phyloP scores from a whole-genome alignment of 2,888 invertebrate species.

The Alitta virens region DNA sequence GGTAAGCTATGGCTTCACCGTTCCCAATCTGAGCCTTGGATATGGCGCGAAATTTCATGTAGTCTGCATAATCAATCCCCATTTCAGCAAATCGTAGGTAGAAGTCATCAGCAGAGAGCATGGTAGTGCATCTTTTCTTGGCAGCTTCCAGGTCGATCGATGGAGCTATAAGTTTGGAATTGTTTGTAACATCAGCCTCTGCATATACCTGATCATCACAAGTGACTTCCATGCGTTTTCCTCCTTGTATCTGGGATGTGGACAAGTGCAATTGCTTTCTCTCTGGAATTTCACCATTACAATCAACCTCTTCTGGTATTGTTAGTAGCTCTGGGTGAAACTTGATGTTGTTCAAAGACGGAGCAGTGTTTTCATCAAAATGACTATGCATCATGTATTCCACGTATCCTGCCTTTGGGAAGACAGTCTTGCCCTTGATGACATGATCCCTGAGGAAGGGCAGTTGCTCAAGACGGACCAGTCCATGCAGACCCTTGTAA shows the following conservation, averaged over 20 bases:
- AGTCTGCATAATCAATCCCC: constrained; percentile 14
- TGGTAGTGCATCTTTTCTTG: not conserved
- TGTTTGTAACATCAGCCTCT: not conserved
- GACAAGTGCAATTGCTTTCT: not conserved
- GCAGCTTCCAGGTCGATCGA: not conserved
- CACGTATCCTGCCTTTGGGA: constrained; percentile 19
- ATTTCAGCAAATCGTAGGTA: constrained; percentile 6
- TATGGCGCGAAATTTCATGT: constrained; percentile 2
- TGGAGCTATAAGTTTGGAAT: not conserved
- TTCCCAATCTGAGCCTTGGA: constrained; percentile 1
- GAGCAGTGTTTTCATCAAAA: not conserved
- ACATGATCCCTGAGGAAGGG: constrained; percentile 11
- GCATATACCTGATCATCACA: constrained; percentile 6
- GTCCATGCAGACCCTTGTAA: constrained; percentile 8
- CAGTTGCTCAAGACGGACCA: not conserved
- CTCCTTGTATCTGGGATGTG: not conserved
- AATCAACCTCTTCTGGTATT: not conserved
- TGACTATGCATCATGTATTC: constrained; percentile 9
- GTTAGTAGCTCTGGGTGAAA: constrained; percentile 2
- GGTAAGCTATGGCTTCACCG: constrained; percentile 6
- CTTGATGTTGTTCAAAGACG: constrained; percentile 5
- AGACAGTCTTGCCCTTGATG: constrained; percentile 14
- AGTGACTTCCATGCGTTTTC: not conserved
- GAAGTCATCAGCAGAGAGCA: constrained; percentile 4
- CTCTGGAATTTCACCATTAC: constrained; percentile 2